Percentiles rank a stretch among this genome's conserved stretches.
Conservation (phyloP, 2,797 vertebrate species). For the Todus mexicanus region DNA sequence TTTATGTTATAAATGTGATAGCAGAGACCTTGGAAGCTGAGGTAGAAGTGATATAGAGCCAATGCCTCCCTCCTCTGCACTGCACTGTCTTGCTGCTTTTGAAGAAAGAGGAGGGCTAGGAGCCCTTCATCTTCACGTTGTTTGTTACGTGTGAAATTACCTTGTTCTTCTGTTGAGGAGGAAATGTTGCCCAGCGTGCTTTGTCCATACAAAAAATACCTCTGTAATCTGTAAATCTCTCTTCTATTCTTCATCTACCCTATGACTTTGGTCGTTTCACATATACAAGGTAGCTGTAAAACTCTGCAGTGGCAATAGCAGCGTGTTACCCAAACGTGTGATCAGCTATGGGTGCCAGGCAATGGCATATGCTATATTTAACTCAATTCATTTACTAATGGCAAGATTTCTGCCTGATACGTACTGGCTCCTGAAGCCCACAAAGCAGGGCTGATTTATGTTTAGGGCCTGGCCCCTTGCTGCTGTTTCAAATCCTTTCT, state of each 20-base stretch:
- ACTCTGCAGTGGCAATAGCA: background rate
- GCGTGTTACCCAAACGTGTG: too few species aligned
- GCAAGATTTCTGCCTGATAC: background rate
- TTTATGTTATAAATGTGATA: background rate
- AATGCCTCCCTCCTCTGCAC: background rate
- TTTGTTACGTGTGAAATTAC: background rate
- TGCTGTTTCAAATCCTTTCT: background rate
- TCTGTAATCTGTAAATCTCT: background rate
- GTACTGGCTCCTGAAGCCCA: background rate
- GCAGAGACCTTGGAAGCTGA: background rate
- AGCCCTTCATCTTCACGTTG: too few species aligned
- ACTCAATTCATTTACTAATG: background rate
- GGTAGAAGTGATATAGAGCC: background rate
- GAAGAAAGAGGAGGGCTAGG: background rate
- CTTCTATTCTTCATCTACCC: background rate
- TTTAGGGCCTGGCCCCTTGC: background rate
- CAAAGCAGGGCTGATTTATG: conserved; percentile 17
- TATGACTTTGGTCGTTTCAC: background rate
- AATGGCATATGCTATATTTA: background rate
- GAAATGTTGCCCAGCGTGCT: background rate
- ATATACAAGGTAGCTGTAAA: background rate
- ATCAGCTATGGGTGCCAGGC: background rate
- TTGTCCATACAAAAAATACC: too few species aligned
- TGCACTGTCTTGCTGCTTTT: background rate
- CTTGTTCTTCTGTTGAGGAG: background rate